Base-by-base conservation (phyloP, 2,888 invertebrate species). In the Urechis unicinctus region DNA sequence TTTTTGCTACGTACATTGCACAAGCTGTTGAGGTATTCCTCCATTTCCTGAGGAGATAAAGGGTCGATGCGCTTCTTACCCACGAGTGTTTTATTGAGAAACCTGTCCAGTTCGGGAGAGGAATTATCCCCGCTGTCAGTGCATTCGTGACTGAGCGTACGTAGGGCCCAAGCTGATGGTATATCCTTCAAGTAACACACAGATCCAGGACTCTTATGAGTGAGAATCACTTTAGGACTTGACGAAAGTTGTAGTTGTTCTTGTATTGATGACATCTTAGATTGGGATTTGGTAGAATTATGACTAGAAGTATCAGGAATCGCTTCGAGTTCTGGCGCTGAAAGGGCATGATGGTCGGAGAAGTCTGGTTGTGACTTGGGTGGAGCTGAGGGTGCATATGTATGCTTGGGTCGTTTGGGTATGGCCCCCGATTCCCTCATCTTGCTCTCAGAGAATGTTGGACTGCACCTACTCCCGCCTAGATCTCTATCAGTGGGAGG, bases 21-120 rank as follows among this genome's bases (percentile, higher is more conserved):
- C 59, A 70, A 67, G 63, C 65, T 70, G 55, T 68, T 59, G 4
- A 73, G 61, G 46, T 71, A 70, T 22, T 61, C 60, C 52, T 71
- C 68, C 42, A 73, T 62, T 30, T 73, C 69, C 54, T 64, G 63
- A 0, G 71, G 66, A 47, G 69, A 65, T 21, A 70, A 59, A 1
- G 70, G 71, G 46, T 66, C 57, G 17, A 49, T 30, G 13, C 45
- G 43, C 21, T 52, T 54, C 6, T n/a, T n/a, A n/a, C n/a, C n/a
- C n/a, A 28, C 51, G 42, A 63, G 47, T 1, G 58, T 60, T 46
- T 61, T 62, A n/a, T 54, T 58, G 28, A 62, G 57, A 41, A 52
- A 58, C 29, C 24, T 44, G 47, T 63, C 63, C 13, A 62, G 52
- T 26, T 63, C 63, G 4, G 63, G 63, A n/a, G 61, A 61, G 13